Conservation (phyloP, 2,113 vertebrate genomes). For the Eublepharis macularius region DNA sequence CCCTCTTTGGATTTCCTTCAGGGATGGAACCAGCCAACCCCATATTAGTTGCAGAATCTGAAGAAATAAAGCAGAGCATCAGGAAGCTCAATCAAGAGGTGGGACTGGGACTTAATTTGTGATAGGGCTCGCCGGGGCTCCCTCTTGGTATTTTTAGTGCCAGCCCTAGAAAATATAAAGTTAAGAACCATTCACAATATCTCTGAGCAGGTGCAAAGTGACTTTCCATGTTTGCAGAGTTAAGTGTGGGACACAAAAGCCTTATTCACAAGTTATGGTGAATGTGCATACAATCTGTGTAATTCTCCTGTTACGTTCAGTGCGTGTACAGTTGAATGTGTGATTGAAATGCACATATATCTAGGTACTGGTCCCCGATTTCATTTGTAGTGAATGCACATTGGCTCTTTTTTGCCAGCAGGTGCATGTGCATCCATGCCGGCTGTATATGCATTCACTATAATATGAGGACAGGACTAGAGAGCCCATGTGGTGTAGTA, state of each 20-base stretch:
- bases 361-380: too few species aligned
- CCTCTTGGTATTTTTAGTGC: background rate
- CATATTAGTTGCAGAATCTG: conserved; percentile 77
- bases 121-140: background rate
- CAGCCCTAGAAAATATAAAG: background rate
- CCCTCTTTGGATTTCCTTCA: background rate
- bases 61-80: conserved; percentile 87
- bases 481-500: too few species aligned
- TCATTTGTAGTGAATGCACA: too few species aligned
- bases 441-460: too few species aligned
- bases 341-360: too few species aligned
- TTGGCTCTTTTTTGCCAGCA: too few species aligned
- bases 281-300: too few species aligned
- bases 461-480: too few species aligned
- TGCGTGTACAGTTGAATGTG: too few species aligned
- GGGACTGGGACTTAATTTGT: background rate
- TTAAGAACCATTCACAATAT: background rate
- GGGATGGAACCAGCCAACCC: conserved; percentile 54
- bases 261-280: too few species aligned
- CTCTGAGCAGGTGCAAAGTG: background rate
- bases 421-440: too few species aligned
- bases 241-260: background rate
- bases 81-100: conserved; percentile 89
- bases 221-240: background rate
- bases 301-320: too few species aligned